Percentiles rank a stretch among this genome's conserved stretches.
Conservation (phyloP, 2,113 vertebrate genomes). For the Odontesthes bonariensis region DNA sequence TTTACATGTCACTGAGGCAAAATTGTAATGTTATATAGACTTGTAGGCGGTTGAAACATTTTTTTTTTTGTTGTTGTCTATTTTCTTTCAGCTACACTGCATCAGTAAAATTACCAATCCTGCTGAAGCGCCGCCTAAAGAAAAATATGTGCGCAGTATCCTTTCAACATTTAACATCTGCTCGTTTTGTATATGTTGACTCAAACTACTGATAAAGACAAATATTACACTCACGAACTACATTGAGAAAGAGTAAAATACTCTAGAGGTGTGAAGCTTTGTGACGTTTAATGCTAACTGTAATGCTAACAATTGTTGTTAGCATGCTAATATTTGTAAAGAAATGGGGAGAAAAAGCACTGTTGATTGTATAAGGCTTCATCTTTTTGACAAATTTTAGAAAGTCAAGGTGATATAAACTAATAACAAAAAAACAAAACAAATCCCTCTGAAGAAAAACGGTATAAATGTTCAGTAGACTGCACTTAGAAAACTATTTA, state of each 20-base stretch:
- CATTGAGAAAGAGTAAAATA: neutral
- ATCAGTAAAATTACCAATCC: constrained; percentile 93
- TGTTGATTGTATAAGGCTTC: too few species aligned
- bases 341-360: too few species aligned
- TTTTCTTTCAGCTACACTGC: constrained; percentile 87
- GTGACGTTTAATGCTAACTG: neutral
- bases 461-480: too few species aligned
- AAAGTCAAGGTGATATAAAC: too few species aligned
- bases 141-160: constrained; percentile 98
- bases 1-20: neutral
- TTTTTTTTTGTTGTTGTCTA: neutral
- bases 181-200: neutral
- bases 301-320: neutral
- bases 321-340: neutral
- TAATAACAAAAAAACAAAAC: too few species aligned
- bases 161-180: constrained; percentile 70
- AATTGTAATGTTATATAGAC: neutral
- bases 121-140: constrained; percentile 91
- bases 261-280: neutral
- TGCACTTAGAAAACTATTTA: too few species aligned
- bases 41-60: too few species aligned
- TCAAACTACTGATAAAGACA: neutral
- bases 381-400: too few species aligned
- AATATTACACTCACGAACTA: neutral
- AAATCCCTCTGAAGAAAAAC: too few species aligned